A percentile compares a stretch with the other conserved stretches of the same genome.
phyloP scores from a whole-genome alignment of 2,113 vertebrate species.

The Leptocoma aspasia region DNA sequence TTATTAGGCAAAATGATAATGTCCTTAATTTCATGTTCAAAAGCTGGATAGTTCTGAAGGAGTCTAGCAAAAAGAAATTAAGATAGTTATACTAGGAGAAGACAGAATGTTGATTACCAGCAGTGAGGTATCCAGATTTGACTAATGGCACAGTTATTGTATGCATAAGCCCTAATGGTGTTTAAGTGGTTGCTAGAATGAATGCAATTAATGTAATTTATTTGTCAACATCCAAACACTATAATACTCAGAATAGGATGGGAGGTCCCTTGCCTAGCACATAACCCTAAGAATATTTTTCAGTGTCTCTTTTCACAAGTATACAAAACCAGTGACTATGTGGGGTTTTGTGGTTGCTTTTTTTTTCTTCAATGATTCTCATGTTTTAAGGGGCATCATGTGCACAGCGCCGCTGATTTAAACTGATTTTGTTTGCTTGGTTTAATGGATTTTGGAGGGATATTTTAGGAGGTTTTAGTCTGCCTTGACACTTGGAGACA shows the following conservation, averaged over 20 bases:
- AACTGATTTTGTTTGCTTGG: not conserved
- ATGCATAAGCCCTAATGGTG: conserved; percentile 47
- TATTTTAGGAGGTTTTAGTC: not conserved
- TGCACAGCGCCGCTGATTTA: not conserved
- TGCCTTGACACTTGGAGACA: not conserved
- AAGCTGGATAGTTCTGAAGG: not conserved
- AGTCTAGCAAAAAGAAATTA: conserved; percentile 1
- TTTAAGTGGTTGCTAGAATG: conserved; percentile 55
- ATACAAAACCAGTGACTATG: not conserved
- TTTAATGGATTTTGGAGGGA: not conserved
- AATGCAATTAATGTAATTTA: conserved; percentile 57
- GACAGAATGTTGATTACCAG: conserved; percentile 28
- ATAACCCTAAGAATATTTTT: not conserved
- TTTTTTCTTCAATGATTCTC: not conserved
- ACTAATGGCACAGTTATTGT: conserved; percentile 56
- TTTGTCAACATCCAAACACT: conserved; percentile 51
- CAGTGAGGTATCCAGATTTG: conserved; percentile 28
- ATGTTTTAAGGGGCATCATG: not conserved
- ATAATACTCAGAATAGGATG: not conserved
- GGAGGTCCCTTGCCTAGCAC: conserved; percentile 6
- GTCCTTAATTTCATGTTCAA: conserved; percentile 1
- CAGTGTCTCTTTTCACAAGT: not conserved
- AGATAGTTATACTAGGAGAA: conserved; percentile 4
- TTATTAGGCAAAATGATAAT: not conserved
- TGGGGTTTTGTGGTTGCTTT: rapidly evolving